Evolutionary conservation across 2,888 invertebrate genomes (phyloP).

Genomic region (Maniola hyperantus): DNA sequence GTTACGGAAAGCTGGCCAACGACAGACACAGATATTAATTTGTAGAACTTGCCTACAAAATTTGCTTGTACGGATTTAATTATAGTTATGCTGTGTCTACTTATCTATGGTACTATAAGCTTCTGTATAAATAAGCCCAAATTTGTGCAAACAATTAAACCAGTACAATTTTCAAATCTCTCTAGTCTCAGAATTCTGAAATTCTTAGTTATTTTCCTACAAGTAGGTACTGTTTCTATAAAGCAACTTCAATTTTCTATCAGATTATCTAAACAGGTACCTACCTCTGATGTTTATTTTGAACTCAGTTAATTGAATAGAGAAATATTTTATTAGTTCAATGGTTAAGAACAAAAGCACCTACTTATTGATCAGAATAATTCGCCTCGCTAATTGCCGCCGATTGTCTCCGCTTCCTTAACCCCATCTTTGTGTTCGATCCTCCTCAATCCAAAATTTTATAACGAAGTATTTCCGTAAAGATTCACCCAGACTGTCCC

Average conservation of each 20-base stretch:
- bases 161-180: no score
- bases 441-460: constrained; percentile 15
- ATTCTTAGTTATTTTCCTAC: no score
- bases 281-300: background rate
- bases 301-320: background rate
- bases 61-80: no score
- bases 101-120: background rate
- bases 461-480: constrained; percentile 19
- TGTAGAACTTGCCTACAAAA: no score
- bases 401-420: constrained; percentile 40
- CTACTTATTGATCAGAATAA: constrained; percentile 39
- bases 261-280: background rate
- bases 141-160: no score
- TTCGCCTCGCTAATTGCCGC: constrained; percentile 42
- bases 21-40: no score
- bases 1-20: no score
- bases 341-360: constrained; percentile 40
- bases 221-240: no score
- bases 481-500: constrained; percentile 7
- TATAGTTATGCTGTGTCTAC: no score
- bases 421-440: constrained; percentile 21
- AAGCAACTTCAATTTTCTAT: background rate
- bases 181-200: no score
- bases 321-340: constrained; percentile 26
- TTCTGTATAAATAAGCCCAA: background rate